Evolutionary conservation across 2,797 vertebrate genomes (phyloP), one percentile per base, ranked within the genome.

Genomic region (Xiphophorus birchmanni): DNA sequence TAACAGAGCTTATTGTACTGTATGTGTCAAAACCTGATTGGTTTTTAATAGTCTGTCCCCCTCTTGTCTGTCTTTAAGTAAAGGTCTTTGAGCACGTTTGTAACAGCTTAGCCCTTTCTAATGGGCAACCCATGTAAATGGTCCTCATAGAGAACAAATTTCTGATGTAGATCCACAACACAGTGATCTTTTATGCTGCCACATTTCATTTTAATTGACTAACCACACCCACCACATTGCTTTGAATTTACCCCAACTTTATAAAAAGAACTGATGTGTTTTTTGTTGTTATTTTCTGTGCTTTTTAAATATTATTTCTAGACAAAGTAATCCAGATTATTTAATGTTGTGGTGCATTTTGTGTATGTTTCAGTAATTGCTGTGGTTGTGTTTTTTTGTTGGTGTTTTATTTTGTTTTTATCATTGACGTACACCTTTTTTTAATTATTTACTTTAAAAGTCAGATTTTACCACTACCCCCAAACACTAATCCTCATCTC

Each of bases 101-200:
- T 93, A 88, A 88, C 84, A 88, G 88, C 91, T 92, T 83, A 87
- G 91, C 92, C 93, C 93, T 91, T 79, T 94, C 94, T 95, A 88
- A 93, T 91, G 95, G 95, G 94, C 96, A 96, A 95, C 95, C 95
- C 95, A 83, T 96, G 96, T 96, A 94, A 95, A 95, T 96, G 95
- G 96, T 96, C 96, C 95, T 93, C 84, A 65, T 84, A 91, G 88
- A 92, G 86, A 87, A 85, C 88, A 92, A 94, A 94, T 87, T 93
- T 81, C 37, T 72, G 65, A 84, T 15, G n/a, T 73, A 91, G 83
- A 90, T 83, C 10, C 81, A 86, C 73, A n/a, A 92, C 87, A 93
- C 86, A 84, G 80, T 89, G 83, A 82, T 52, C 58, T 56, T 69
- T 77, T 45, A 83, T 50, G 85, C 87, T 91, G 83, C 87, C 87